phyloP scores from a whole-genome alignment of 2,113 vertebrate genomes.

The Gallinago jamesoni region DNA sequence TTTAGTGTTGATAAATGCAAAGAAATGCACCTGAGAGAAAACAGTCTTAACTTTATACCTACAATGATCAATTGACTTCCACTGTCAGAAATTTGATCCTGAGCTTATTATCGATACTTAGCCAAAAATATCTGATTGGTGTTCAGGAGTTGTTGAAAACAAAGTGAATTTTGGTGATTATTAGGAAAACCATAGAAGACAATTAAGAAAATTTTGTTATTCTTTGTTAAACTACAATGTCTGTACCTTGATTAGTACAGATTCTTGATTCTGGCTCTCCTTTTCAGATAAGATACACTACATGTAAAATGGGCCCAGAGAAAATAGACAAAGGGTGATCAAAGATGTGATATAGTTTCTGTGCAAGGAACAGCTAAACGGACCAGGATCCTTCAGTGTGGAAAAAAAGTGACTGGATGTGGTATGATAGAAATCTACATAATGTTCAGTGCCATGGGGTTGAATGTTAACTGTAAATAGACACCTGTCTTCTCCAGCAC shows the following conservation, averaged over 20 bases:
- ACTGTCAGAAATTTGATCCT: neutral
- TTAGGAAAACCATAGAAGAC: neutral
- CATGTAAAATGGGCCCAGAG: neutral
- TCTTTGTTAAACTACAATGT: neutral
- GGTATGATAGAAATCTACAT: neutral
- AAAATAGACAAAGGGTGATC: neutral
- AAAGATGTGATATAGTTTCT: neutral
- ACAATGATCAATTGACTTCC: neutral
- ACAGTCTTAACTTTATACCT: neutral
- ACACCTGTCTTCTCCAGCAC: neutral
- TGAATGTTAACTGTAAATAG: neutral
- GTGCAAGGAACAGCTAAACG: neutral
- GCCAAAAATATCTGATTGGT: neutral
- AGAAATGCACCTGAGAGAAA: neutral
- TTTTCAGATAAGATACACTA: neutral
- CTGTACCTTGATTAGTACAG: neutral
- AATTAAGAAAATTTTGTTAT: neutral
- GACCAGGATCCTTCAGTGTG: neutral
- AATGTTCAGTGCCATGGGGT: neutral
- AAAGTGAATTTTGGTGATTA: neutral
- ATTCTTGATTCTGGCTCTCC: neutral
- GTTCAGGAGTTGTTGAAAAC: neutral
- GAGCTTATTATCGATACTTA: neutral
- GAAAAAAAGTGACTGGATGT: neutral
- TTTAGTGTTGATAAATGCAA: neutral